phyloP scores from a whole-genome alignment of 2,797 vertebrate genomes.

The Coilia nasus region DNA sequence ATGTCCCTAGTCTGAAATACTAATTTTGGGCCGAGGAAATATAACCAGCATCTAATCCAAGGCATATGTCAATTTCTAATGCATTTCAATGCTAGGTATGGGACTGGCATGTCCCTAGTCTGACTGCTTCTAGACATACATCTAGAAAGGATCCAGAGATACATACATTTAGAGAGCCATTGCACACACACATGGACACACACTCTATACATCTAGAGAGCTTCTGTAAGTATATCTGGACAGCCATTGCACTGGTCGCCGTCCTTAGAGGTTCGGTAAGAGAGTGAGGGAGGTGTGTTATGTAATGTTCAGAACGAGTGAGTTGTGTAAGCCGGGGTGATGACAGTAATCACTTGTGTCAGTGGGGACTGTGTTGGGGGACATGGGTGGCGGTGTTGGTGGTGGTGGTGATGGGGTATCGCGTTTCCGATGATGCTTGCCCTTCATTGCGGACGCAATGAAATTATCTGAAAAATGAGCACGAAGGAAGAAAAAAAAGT shows the following conservation, averaged over 20 bases:
- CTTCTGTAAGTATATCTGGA: too few species aligned
- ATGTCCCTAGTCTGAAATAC: too few species aligned
- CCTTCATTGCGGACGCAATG: not conserved
- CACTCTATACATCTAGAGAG: too few species aligned
- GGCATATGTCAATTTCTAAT: too few species aligned
- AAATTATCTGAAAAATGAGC: not conserved
- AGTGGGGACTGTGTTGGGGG: not conserved
- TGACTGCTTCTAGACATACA: too few species aligned
- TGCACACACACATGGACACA: too few species aligned
- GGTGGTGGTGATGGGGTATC: not conserved
- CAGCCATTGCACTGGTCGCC: not conserved
- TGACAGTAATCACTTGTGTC: not conserved
- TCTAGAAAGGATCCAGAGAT: too few species aligned
- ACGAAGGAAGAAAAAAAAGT: not conserved
- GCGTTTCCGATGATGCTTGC: not conserved
- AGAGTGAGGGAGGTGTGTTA: not conserved
- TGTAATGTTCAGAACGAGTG: conserved; percentile 3
- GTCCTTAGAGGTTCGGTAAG: not conserved
- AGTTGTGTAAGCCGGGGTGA: not conserved
- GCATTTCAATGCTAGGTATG: too few species aligned
- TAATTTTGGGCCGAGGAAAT: too few species aligned
- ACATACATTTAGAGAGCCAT: too few species aligned
- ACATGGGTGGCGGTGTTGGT: not conserved
- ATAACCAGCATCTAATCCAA: too few species aligned
- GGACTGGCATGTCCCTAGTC: too few species aligned